A percentile compares a stretch with the other conserved stretches of the same genome.
phyloP scores from a whole-genome alignment of 2,797 vertebrate species.

The Characodon lateralis region DNA sequence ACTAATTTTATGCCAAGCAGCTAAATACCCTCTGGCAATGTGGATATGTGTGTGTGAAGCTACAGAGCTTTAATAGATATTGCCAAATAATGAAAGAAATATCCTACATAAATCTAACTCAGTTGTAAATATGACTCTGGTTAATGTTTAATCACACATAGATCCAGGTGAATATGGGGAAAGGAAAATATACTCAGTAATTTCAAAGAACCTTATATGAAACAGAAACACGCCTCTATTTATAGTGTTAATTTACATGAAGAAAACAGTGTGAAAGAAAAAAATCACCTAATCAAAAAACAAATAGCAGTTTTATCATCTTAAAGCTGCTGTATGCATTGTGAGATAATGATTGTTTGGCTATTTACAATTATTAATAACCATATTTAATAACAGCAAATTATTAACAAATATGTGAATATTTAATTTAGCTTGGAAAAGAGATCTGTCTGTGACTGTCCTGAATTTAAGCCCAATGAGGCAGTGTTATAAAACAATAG shows the following conservation, averaged over 20 bases:
- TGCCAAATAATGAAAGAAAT: constrained; percentile 2
- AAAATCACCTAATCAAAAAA: neutral
- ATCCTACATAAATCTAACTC: neutral
- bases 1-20: constrained; percentile 5
- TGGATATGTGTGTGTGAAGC: neutral
- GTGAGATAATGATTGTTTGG: too few relatives aligned
- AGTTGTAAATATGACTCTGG: neutral
- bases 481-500: neutral
- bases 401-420: too few relatives aligned
- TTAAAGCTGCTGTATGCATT: neutral
- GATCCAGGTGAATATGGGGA: neutral
- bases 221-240: neutral
- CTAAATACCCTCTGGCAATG: neutral
- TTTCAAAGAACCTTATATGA: neutral
- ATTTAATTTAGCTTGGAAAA: too few relatives aligned
- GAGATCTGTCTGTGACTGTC: too few relatives aligned
- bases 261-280: neutral
- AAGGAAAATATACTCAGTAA: neutral
- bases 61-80: neutral
- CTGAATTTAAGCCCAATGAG: too few relatives aligned
- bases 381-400: too few relatives aligned
- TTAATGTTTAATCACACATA: neutral
- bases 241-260: neutral
- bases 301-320: too few relatives aligned
- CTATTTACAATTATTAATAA: too few relatives aligned